Evolutionary conservation across 2,888 invertebrate species (phyloP), one percentile per base, ranked within the genome.

Genomic region (Heteropelma amictum): DNA sequence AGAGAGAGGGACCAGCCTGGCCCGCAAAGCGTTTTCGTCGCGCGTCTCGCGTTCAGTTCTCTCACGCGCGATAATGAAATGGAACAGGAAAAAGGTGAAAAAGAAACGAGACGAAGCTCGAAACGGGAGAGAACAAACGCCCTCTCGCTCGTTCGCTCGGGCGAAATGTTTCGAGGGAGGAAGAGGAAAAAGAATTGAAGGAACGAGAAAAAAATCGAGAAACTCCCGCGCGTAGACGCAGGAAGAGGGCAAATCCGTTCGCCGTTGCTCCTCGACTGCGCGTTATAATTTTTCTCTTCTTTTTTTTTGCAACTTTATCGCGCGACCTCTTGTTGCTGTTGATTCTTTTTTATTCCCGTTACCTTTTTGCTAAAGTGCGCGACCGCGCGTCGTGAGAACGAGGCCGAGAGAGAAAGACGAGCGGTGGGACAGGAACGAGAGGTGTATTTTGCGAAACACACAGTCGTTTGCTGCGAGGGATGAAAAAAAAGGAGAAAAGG

Each of bases 191-290:
- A 23, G 14, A 19, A 51, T 33, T n/a, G 5, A 53, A 65, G 14
- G 21, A 54, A 53, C 51, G 28, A 42, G 56, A 38, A 58, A n/a
- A 54, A 58, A 58, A 68, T 38, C 42, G 60, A 69, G 23, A 75
- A 65, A 65, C 47, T 60, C 40, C 40, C 33, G 47, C 70, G n/a
- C n/a, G 67, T 28, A 70, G 60, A 65, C 65, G 60, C 67, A 47
- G 67, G 49, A 70, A 75, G 54, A 67, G 70, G 61, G 61, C 70
- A 65, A 75, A 75, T 75, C 65, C 70, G 70, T 54, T 64, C 61
- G 70, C 74, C 74, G 70, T 75, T 75, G 70, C 65, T 70, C 69
- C 70, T 65, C 74, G 49, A 70, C 70, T 67, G 65, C 53, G 60
- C 70, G 61, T 70, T 70, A 60, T 74, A 61, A 58, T 73, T 64